Percentiles rank a stretch among this genome's conserved stretches.
phyloP scores from a whole-genome alignment of 2,888 invertebrate genomes.

The Norana najaformis region DNA sequence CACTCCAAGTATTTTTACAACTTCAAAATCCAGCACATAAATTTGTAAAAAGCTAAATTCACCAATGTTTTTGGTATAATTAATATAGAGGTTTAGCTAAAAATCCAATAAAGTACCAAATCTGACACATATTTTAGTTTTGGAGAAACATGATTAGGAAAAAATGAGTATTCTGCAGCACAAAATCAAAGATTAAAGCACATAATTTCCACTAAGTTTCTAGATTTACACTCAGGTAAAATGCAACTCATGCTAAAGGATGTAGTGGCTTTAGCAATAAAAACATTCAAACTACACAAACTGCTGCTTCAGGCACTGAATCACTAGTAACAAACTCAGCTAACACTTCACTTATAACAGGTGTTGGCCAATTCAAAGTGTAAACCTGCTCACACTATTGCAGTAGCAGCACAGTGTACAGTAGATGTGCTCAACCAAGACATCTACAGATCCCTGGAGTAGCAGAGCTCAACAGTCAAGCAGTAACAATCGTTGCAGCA shows the following conservation, averaged over 20 bases:
- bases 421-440: neutral
- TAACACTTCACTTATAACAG: neutral
- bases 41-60: neutral
- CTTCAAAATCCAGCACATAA: neutral
- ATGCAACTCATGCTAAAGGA: neutral
- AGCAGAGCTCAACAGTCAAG: neutral
- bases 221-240: neutral
- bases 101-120: conserved; percentile 5
- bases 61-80: neutral
- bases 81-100: conserved; percentile 6
- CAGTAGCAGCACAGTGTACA: neutral
- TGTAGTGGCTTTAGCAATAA: neutral
- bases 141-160: neutral
- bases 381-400: conserved; percentile 1
- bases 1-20: neutral
- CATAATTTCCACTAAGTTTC: neutral
- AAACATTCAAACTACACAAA: conserved; percentile 2
- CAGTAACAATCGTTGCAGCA: conserved; percentile 16
- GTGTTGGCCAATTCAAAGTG: neutral
- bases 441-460: conserved; percentile 9
- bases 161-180: neutral
- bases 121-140: neutral
- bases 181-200: neutral
- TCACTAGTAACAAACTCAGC: conserved; percentile 13
- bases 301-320: conserved; percentile 13